Evolutionary conservation across 2,888 invertebrate species (phyloP).

Genomic region (Luperina testacea): DNA sequence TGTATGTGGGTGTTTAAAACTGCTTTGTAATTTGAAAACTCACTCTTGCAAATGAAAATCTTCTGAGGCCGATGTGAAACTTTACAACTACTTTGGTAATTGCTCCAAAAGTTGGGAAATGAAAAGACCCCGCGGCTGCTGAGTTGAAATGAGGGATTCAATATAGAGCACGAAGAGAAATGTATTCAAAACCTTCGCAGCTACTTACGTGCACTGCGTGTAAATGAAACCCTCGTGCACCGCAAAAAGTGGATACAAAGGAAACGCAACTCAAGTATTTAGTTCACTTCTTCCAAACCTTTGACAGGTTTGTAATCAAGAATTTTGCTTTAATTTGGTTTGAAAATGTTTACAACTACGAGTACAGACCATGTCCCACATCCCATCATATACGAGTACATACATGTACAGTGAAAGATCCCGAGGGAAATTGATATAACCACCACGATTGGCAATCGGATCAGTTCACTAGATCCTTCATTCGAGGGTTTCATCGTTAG

Average conservation of each 20-base stretch:
- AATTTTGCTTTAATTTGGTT: background rate
- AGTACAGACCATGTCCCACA: background rate
- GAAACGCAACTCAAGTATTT: background rate
- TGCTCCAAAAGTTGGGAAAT: constrained; percentile 82
- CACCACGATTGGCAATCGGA: constrained; percentile 38
- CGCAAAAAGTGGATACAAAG: background rate
- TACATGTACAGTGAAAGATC: background rate
- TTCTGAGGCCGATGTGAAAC: constrained; percentile 79
- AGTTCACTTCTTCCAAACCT: background rate
- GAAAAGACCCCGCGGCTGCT: constrained; percentile 76
- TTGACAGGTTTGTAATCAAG: background rate
- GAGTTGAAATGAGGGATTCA: constrained; percentile 77
- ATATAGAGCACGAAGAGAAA: constrained; percentile 71
- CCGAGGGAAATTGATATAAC: constrained; percentile 28
- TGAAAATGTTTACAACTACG: background rate
- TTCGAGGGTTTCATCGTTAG: constrained; percentile 15
- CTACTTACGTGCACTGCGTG: constrained; percentile 29
- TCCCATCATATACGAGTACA: background rate
- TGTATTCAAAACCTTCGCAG: constrained; percentile 59
- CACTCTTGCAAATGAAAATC: constrained; percentile 80
- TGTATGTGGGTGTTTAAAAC: constrained; percentile 62
- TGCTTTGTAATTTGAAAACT: constrained; percentile 79
- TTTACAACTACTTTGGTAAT: constrained; percentile 86
- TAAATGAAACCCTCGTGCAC: background rate
- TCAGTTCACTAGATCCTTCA: constrained; percentile 34